Percentiles rank a stretch among this genome's conserved stretches.
Evolutionary conservation across 2,113 vertebrate species (phyloP).

Genomic region (Bubo bubo): DNA sequence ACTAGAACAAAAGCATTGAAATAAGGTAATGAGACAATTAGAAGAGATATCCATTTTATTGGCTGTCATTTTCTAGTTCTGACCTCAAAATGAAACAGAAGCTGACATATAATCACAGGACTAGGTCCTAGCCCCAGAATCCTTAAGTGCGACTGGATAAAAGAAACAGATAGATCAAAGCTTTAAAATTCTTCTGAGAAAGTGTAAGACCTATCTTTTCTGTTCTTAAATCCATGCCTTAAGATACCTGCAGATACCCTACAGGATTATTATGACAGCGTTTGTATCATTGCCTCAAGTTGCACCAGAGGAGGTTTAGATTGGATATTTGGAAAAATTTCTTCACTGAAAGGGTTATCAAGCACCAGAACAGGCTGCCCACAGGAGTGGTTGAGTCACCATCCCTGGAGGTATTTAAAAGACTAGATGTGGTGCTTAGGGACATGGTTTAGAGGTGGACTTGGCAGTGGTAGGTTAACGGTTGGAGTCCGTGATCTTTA

Average conservation of each 20-base stretch:
- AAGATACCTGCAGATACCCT: not conserved
- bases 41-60: not conserved
- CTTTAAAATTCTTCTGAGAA: not conserved
- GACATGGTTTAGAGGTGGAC: not conserved
- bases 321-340: not conserved
- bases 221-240: not conserved
- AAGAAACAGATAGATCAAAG: not conserved
- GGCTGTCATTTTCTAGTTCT: not conserved
- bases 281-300: not conserved
- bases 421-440: not conserved
- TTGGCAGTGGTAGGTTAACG: not conserved
- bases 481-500: not conserved
- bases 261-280: not conserved
- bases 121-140: not conserved
- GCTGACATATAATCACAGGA: not conserved
- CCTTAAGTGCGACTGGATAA: not conserved
- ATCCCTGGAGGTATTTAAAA: not conserved
- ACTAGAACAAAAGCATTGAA: not conserved
- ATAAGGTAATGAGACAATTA: not conserved
- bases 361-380: not conserved
- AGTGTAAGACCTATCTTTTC: not conserved
- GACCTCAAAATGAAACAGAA: not conserved
- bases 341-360: not conserved
- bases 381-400: not conserved
- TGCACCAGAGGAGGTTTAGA: not conserved